A percentile compares a stretch with the other conserved stretches of the same genome.
These are phyloP conservation scores for Coreoperca whiteheadi DNA, from an alignment of 2,113 vertebrate genomes.

Conservation along the genomic window DNA sequence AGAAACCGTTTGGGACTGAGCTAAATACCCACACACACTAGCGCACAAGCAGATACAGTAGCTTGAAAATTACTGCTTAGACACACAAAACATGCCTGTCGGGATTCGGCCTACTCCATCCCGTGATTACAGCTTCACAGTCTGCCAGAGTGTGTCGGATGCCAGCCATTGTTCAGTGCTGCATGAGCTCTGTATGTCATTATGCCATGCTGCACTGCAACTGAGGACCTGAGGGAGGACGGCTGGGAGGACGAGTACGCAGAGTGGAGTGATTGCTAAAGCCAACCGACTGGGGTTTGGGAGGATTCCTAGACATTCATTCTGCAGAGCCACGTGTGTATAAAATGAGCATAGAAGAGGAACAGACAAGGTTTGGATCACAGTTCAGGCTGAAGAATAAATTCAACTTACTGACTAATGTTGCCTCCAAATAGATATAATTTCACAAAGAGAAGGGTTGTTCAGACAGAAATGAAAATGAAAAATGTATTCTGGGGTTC, in stretches of 20 bases:
- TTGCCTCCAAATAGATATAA: conserved; percentile 3
- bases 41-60: conserved; percentile 33
- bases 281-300: conserved; percentile 51
- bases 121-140: conserved; percentile 38
- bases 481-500: conserved; percentile 19
- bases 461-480: not conserved
- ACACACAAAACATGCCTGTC: conserved; percentile 11
- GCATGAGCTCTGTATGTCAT: conserved; percentile 38
- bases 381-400: conserved; percentile 1
- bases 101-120: conserved; percentile 22
- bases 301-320: conserved; percentile 46
- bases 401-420: not conserved
- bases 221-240: conserved; percentile 40
- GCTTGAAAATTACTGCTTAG: conserved; percentile 9
- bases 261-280: not conserved
- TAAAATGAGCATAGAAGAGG: conserved; percentile 8
- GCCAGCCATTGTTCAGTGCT: conserved; percentile 63
- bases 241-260: not conserved
- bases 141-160: conserved; percentile 31
- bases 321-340: conserved; percentile 28
- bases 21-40: not conserved
- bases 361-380: conserved; percentile 26
- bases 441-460: not conserved
- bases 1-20: conserved; percentile 1
- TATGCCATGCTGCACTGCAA: conserved; percentile 39